Evolutionary conservation across 2,797 vertebrate species (phyloP), one percentile per base, ranked within the genome.

Genomic region (Chloroceryle amazona): DNA sequence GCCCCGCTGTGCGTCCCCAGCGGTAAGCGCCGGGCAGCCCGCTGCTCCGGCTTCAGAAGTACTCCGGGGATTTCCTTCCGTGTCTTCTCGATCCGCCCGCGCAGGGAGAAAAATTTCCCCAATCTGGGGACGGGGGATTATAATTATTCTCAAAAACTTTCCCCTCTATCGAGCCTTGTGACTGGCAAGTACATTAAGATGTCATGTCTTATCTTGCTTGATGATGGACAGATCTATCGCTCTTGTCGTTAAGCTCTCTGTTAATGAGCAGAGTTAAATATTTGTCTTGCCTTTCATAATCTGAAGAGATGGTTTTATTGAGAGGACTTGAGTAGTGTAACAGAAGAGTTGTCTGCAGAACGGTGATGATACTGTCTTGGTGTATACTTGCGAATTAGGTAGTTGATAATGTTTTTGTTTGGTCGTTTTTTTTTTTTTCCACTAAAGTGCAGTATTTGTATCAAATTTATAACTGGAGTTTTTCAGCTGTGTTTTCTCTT

Each of bases 161-260:
- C 9, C 11, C 7, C 20, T 25, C 33, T 4, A 0, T 5, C 6
- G 13, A 66, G 61, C 35, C 35, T 2, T 1, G 39, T 12, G 49
- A 1, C 19, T 61, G 7, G 10, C 41, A 11, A 4, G 54, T 19
- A 1, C 12, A 0, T 26, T 19, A 0, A 0, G 3, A 0, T 6
- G 35, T 15, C 5, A 3, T 5, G 1, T 20, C 28, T 8, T 3
- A 1, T 37, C 52, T 25, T 6, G 60, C 41, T 17, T 4, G 37
- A 63, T 1, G 6, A 1, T 29, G 4, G 9, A 2, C 9, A 2
- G 39, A 1, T 8, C 2, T 7, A 5, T 29, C 6, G 0, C 14
- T n/a, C 19, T 14, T 17, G 17, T 19, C 10, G 0, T 6, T 25
- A 9, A 29, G 7, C 6, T 1, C 11, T 17, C 26, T 0, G 1